These are phyloP conservation scores for Arrhamphus sclerolepis DNA, from an alignment of 2,797 vertebrate genomes.

Conservation along the genomic window DNA sequence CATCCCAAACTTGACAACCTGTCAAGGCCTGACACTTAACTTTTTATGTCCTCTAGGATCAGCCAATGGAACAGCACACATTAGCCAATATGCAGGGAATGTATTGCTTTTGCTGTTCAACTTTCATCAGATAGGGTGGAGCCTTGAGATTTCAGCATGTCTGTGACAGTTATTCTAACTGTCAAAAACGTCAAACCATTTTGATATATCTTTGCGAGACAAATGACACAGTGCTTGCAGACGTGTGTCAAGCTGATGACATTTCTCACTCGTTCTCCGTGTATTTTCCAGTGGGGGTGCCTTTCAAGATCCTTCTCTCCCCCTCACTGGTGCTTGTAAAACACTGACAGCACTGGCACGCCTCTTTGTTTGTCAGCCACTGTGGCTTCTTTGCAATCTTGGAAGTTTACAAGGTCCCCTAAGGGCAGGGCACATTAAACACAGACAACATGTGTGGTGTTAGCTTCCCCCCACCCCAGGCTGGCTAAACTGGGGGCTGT, in stretches of 20 bases:
- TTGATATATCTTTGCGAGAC: slow-evolving; percentile 30
- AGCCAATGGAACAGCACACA: slow-evolving; percentile 53
- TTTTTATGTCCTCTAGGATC: slow-evolving; percentile 49
- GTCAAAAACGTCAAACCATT: slow-evolving; percentile 37
- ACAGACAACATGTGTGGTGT: slow-evolving; percentile 69
- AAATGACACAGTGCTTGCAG: slow-evolving; percentile 47
- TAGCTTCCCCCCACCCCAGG: slow-evolving; percentile 43
- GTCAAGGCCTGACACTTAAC: slow-evolving; percentile 40
- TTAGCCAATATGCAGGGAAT: slow-evolving; percentile 37
- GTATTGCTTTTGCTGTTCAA: slow-evolving; percentile 38
- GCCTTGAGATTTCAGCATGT: slow-evolving; percentile 24
- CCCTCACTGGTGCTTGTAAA: slow-evolving; percentile 55
- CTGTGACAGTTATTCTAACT: slow-evolving; percentile 40
- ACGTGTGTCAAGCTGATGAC: slow-evolving; percentile 43
- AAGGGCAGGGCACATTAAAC: slow-evolving; percentile 69
- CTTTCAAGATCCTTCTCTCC: slow-evolving; percentile 50
- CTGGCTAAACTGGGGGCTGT: slow-evolving; percentile 61
- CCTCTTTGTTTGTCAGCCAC: slow-evolving; percentile 68
- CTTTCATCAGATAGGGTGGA: slow-evolving; percentile 40
- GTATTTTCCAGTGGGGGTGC: slow-evolving; percentile 30
- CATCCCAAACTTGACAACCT: slow-evolving; percentile 37
- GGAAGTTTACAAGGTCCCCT: slow-evolving; percentile 73
- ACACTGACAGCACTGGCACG: slow-evolving; percentile 59
- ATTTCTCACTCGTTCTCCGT: slow-evolving; percentile 33
- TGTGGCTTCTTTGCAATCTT: slow-evolving; percentile 59